A percentile compares a stretch with the other conserved stretches of the same genome.
Evolutionary conservation across 1,140 invertebrate species (phyloP).

Genomic region (Tetramorium parvispinum): DNA sequence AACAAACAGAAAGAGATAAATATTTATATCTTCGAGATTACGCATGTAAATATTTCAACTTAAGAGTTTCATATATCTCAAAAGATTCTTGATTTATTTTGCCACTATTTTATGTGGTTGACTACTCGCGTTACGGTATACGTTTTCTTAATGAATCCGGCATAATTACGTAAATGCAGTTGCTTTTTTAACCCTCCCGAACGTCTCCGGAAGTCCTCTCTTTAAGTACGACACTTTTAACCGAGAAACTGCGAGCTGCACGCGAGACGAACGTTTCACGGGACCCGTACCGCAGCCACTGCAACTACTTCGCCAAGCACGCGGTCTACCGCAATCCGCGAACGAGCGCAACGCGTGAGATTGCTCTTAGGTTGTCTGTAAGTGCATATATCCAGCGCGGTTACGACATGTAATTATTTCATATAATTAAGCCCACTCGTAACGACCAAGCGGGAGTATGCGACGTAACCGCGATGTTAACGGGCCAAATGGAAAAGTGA

Average conservation of each 20-base stretch:
- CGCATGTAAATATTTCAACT: not conserved
- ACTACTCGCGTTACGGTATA: not conserved
- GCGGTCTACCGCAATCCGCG: slow-evolving; percentile 71
- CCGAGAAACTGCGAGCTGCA: slow-evolving; percentile 44
- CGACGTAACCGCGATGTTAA: slow-evolving; percentile 17
- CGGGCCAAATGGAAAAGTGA: slow-evolving; percentile 30
- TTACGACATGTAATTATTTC: slow-evolving; percentile 72
- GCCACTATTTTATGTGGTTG: not conserved
- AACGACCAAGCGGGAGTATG: slow-evolving; percentile 11
- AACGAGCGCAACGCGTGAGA: slow-evolving; percentile 64
- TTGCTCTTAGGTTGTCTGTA: slow-evolving; percentile 48
- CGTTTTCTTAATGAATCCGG: slow-evolving; percentile 40
- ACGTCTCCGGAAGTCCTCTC: not conserved
- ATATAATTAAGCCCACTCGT: slow-evolving; percentile 71
- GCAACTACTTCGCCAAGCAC: slow-evolving; percentile 55
- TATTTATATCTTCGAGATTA: not conserved
- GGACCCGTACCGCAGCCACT: slow-evolving; percentile 45
- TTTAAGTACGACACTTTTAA: slow-evolving; percentile 45
- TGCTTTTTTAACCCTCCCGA: slow-evolving; percentile 55
- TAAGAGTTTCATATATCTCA: not conserved
- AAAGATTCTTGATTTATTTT: not conserved
- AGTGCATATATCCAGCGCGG: slow-evolving; percentile 43
- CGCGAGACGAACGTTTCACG: slow-evolving; percentile 17
- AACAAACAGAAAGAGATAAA: not conserved
- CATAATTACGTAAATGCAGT: slow-evolving; percentile 67